A percentile compares a stretch with the other conserved stretches of the same genome.
phyloP scores from a whole-genome alignment of 2,888 invertebrate species.

The Metellina segmentata region DNA sequence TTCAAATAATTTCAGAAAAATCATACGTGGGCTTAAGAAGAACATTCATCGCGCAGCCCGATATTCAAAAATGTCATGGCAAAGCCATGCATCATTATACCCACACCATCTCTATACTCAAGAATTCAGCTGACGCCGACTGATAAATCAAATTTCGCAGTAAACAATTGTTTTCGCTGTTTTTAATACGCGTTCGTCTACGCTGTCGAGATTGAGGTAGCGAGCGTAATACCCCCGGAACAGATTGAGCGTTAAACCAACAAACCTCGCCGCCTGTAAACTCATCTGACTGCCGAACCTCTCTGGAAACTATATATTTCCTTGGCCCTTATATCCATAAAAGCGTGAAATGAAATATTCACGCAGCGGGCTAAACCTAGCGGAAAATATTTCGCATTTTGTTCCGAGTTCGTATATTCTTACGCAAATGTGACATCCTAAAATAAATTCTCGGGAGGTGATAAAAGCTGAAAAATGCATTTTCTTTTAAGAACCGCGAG shows the following conservation, averaged over 20 bases:
- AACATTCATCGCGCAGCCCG: too few relatives aligned
- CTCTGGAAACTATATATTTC: not conserved
- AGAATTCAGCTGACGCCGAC: too few relatives aligned
- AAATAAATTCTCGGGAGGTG: conserved; percentile 38
- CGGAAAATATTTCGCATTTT: conserved; percentile 26
- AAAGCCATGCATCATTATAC: too few relatives aligned
- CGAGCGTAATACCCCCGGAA: not conserved
- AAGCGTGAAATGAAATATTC: conserved; percentile 27
- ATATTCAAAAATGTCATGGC: too few relatives aligned
- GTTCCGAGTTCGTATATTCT: not conserved
- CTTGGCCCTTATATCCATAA: not conserved
- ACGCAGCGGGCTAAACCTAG: not conserved
- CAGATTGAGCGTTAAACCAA: not conserved
- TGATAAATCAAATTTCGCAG: too few relatives aligned
- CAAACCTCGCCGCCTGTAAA: not conserved
- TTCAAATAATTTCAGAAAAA: too few relatives aligned
- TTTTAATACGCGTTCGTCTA: not conserved
- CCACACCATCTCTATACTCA: too few relatives aligned
- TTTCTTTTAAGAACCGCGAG: conserved; percentile 28
- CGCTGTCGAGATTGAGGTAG: too few relatives aligned
- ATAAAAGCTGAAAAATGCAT: conserved; percentile 57
- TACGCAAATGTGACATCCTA: conserved; percentile 36
- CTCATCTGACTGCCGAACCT: not conserved
- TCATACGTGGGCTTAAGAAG: too few relatives aligned
- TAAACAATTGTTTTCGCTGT: too few relatives aligned